Percentiles rank a stretch among this genome's conserved stretches.
Evolutionary conservation across 2,888 invertebrate species (phyloP).

Genomic region (Fragum sueziense): DNA sequence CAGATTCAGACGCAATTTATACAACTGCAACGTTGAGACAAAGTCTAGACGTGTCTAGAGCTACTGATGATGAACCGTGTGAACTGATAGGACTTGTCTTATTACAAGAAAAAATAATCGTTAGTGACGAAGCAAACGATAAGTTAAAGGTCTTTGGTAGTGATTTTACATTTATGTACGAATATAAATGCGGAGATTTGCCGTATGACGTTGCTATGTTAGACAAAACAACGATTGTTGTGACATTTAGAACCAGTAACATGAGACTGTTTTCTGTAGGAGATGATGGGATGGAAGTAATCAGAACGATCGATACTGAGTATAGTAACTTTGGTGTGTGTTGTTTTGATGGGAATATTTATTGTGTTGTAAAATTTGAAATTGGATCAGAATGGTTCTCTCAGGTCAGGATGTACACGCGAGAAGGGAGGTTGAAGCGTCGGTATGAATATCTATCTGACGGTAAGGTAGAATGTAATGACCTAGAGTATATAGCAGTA

Average conservation of each 20-base stretch:
- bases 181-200: background rate
- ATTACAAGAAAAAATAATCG: background rate
- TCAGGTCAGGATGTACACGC: background rate
- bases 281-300: background rate
- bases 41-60: background rate
- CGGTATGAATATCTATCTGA: background rate
- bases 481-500: no score
- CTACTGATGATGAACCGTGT: background rate
- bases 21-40: no score
- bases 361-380: background rate
- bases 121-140: background rate
- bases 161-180: background rate
- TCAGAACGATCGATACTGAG: background rate
- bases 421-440: background rate
- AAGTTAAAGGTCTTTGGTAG: background rate
- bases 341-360: background rate
- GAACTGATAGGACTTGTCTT: background rate
- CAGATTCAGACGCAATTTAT: no score
- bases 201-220: background rate
- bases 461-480: no score
- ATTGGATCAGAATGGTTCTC: background rate
- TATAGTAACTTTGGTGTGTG: background rate
- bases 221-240: background rate
- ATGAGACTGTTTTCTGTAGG: background rate
- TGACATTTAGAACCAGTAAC: background rate